Evolutionary conservation across 1,140 invertebrate species (phyloP), one percentile per base, ranked within the genome.

Genomic region (Temnothorax longispinosus): DNA sequence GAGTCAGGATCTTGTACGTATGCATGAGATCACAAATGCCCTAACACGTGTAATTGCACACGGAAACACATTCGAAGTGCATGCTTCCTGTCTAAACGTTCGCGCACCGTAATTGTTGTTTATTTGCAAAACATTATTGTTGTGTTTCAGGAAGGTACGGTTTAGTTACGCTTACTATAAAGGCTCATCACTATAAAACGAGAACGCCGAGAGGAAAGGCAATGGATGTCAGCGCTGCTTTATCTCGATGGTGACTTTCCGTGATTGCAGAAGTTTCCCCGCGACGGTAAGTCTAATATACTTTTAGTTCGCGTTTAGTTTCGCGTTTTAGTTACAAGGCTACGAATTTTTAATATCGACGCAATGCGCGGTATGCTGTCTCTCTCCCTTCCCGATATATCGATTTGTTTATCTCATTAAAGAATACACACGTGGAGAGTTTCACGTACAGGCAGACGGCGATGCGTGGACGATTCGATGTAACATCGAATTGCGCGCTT

Each of bases 391-490:
- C 21, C 27, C 41, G 13, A 41, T 35, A 6, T 21, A 84, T 84
- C 80, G 69, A 75, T 84, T 75, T n/a, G 44, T 84, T 74, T 60
- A 74, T 84, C 74, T 74, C 54, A 74, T 62, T 75, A 75, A 74
- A 74, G 41, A 62, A 75, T 41, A 74, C 56, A 32, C 69, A 75
- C 8, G 69, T 58, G 52, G 35, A 21, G 41, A 27, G 32, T n/a
- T 74, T 74, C 32, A 11, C 80, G 27, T 27, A 27, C 50, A 32
- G 27, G 38, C 8, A 4, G 6, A 64, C 35, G 15, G 32, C 15
- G 15, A 2, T 3, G 41, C 21, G 8, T 15, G 7, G 32, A 13
- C 13, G 60, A 80, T 41, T 56, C 77, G 21, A 27, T 69, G 69
- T 69, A 56, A 41, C 74, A 35, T 62, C 15, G 58, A 38, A 2